Base-by-base conservation (phyloP, 2,113 vertebrate species). In the Recurvirostra avosetta region DNA sequence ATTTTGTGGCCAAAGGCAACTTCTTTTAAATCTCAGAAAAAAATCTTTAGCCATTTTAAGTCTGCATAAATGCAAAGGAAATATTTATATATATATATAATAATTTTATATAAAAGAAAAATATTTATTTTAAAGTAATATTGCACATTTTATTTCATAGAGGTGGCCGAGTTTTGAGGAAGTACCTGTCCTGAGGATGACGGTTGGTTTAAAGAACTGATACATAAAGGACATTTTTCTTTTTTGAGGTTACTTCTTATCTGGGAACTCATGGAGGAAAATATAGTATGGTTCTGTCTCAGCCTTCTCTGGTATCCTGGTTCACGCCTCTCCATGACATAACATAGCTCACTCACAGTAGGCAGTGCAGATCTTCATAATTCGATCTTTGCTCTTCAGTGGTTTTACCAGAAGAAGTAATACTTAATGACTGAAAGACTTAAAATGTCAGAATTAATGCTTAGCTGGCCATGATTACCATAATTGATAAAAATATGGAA, bases 361-460 rank as follows among this genome's bases (percentile, higher is more conserved):
- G n/a, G 62, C 61, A 92, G n/a, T 29, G 34, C 25, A 92, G 32
- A 38, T 85, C 79, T 65, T 91, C 76, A 55, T 45, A 86, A 63
- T 84, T 84, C 4, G 1, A n/a, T 84, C 59, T 58, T 80, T 71
- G 43, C 63, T 91, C 80, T 78, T 94, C 72, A 50, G 72, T 59
- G 80, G 23, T 88, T 90, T 94, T 81, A 86, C 58, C 53, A 94
- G 43, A 92, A 91, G 19, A 53, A 93, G 58, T 61, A 76, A 90
- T 45, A 61, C 20, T 32, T 71, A 90, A 81, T 62, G 45, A 92
- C 17, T 52, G 27, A 90, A 21, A 45, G 23, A 68, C 12, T 79
- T 94, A 66, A 66, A 73, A 45, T 63, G 53, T 41, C 63, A 83
- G 26, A 90, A 86, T 41, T 71, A 66, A 72, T 66, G 75, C 25